Base-by-base conservation (phyloP, 2,797 vertebrate species). In the Leontocebus nigricollis region DNA sequence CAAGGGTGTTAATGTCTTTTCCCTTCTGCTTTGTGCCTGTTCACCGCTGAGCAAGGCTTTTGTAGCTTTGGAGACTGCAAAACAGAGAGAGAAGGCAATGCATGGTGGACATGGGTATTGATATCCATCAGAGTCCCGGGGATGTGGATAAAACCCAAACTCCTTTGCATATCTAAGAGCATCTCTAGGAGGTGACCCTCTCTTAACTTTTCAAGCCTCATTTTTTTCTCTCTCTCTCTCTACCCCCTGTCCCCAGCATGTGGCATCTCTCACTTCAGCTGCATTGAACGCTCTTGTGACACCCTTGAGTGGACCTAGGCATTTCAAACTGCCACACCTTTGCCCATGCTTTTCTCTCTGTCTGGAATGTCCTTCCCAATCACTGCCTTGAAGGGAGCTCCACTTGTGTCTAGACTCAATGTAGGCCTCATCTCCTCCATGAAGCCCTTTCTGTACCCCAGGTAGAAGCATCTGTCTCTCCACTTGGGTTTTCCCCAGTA, bases 111-210 rank as follows among this genome's bases (percentile, higher is more conserved):
- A 0, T 19, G 36, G 41, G 36, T 19, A 5, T 19, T 48, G 84
- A 12, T 20, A 2, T 17, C 1, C 33, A 5, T 24, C 0, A 33
- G 44, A 13, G 33, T 5, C 61, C 57, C 7, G 0, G 61, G n/a
- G 50, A 41, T 5, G 11, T 13, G 59, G 79, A 27, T 73, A 80
- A 20, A 48, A 39, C 41, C 39, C 57, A 2, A 22, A 50, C 57
- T 67, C 46, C 77, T 70, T 22, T 11, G 5, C 26, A 0, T 39
- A 33, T 41, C 77, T 84, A 44, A 24, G 59, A 41, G 73, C 4
- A 4, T 15, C 48, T 70, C 73, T 44, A 36, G 59, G 72, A 33
- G 36, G 22, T n/a, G 72, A 72, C 70, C 30, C 27, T 26, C 11
- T 17, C 59, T 48, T 30, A 24, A 7, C 1, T 44, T n/a, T 15